phyloP scores from a whole-genome alignment of 2,888 invertebrate genomes.

The Melanostoma mellinum region DNA sequence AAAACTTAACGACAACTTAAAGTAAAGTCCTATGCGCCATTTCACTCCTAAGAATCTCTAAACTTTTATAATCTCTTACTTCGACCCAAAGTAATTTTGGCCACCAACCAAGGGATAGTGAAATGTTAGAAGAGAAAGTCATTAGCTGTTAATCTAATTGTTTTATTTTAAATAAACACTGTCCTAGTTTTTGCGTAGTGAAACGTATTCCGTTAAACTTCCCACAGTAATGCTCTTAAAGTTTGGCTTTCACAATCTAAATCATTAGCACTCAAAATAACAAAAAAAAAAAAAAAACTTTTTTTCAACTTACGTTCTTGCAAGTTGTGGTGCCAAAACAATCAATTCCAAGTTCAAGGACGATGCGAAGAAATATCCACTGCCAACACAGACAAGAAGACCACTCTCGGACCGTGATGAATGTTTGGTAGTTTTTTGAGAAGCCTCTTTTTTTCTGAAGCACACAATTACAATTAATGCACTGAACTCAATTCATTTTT shows the following conservation, averaged over 20 bases:
- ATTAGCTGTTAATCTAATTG: too few relatives aligned
- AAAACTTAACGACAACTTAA: too few relatives aligned
- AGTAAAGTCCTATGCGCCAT: too few relatives aligned
- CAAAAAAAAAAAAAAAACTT: not conserved
- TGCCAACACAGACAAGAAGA: constrained; percentile 35
- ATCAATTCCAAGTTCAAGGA: constrained; percentile 69
- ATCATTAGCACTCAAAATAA: constrained; percentile 16
- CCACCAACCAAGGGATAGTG: too few relatives aligned
- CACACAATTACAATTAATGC: too few relatives aligned
- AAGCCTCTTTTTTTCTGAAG: constrained; percentile 1
- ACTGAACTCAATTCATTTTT: not conserved
- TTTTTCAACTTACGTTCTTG: constrained; percentile 49
- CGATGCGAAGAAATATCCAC: constrained; percentile 49
- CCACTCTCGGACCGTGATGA: constrained; percentile 28
- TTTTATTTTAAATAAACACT: too few relatives aligned
- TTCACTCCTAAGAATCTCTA: too few relatives aligned
- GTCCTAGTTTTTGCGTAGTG: too few relatives aligned
- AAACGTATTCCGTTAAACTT: too few relatives aligned
- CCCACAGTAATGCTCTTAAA: not conserved
- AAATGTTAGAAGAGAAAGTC: too few relatives aligned
- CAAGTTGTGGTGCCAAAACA: constrained; percentile 51
- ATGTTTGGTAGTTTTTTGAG: constrained; percentile 31
- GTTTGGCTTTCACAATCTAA: not conserved
- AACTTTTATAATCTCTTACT: too few relatives aligned
- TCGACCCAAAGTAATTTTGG: too few relatives aligned